Base-by-base conservation (phyloP, 2,113 vertebrate species). In the Poecilia latipinna region DNA sequence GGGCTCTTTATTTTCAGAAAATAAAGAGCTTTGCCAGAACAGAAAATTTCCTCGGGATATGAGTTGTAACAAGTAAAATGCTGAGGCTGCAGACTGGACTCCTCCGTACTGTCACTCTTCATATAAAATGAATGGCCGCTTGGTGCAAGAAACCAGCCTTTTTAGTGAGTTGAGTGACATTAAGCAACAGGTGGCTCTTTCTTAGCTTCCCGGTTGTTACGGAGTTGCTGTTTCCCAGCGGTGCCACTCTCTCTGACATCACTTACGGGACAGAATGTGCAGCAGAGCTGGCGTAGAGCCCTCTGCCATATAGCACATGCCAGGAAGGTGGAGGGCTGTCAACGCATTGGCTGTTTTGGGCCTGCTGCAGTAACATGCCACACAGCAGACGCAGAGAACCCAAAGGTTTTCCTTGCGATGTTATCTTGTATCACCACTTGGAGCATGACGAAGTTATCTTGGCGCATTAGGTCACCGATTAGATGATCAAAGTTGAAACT, bases 221-320 rank as follows among this genome's bases (percentile, higher is more conserved):
- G 19, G 79, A 67, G 28, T 31, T 6, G 22, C 29, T 68, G 48
- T 74, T 90, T 82, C 72, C 90, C 82, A 15, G 42, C 22, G 62
- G 81, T 87, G 75, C 87, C 82, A 85, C 87, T 72, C 72, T 81
- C 65, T 83, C 65, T 85, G 83, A 87, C 89, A 54, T 89, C 86
- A 89, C 77, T 91, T 92, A 89, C 89, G 12, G 83, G 77, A 89
- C 62, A 66, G 67, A 60, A 74, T 12, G 15, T 68, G 28, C 78
- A 24, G 63, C 29, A 37, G 54, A 62, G 74, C 65, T 70, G 80
- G 72, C 68, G 35, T 3, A 39, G 4, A 1, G 17, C 37, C 19
- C 17, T n/a, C 51, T 85, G 84, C 82, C 85, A 86, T 75, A 33
- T 78, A 64, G 74, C 54, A 60, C 74, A 77, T 24, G 24, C 63